A percentile compares a stretch with the other conserved stretches of the same genome.
These are phyloP conservation scores for Embiotoca jacksoni DNA, from an alignment of 2,113 vertebrate genomes.

Conservation along the genomic window DNA sequence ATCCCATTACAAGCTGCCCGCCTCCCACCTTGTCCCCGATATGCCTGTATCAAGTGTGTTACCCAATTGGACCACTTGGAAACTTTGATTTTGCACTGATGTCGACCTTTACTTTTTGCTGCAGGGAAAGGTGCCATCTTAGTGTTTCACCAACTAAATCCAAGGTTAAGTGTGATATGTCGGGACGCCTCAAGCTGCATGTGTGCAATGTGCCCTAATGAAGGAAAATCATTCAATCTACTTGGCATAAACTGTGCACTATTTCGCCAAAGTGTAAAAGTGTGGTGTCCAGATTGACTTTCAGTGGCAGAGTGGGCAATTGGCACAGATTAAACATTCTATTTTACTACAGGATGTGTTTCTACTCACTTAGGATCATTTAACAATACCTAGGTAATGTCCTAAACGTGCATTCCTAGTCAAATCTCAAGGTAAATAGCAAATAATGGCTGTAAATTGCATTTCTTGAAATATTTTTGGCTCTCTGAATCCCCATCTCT, in stretches of 20 bases:
- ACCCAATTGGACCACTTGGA: constrained; percentile 60
- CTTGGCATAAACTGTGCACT: background rate
- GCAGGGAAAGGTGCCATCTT: constrained; percentile 17
- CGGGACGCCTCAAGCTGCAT: background rate
- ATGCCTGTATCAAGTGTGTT: constrained; percentile 64
- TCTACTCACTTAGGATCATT: too few species aligned
- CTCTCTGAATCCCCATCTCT: background rate
- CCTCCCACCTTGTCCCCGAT: constrained; percentile 79
- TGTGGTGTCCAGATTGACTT: constrained; percentile 8
- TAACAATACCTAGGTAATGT: too few species aligned
- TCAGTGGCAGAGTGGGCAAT: background rate
- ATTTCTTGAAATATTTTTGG: background rate
- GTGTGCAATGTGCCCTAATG: background rate
- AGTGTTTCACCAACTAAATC: constrained; percentile 27
- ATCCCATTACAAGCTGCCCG: constrained; percentile 79
- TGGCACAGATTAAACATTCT: too few species aligned
- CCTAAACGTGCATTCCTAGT: too few species aligned
- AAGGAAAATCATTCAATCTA: background rate
- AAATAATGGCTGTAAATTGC: background rate
- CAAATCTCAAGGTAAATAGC: too few species aligned
- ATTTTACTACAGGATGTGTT: too few species aligned
- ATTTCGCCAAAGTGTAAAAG: background rate
- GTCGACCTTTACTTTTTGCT: constrained; percentile 42
- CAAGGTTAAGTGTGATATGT: constrained; percentile 10
- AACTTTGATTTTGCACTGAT: constrained; percentile 48